Conservation (phyloP, 1,140 invertebrate species). For the Philaenus spumarius region DNA sequence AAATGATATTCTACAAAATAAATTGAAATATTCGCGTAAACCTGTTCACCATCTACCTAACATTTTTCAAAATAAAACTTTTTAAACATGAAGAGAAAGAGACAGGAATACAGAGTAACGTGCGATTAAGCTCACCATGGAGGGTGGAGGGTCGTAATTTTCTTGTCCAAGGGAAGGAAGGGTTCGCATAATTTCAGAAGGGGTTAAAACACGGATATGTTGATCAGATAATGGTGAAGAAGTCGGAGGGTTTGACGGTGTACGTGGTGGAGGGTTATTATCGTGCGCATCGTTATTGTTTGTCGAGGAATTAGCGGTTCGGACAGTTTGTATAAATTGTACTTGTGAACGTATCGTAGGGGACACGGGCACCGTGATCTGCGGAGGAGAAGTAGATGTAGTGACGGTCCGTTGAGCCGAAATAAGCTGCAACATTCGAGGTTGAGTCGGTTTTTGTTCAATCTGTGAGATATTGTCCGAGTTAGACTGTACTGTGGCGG, state of each 20-base stretch:
- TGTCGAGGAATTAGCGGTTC: neutral
- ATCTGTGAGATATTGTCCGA: slow-evolving; percentile 10
- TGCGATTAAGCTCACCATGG: slow-evolving; percentile 48
- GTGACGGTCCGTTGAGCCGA: slow-evolving; percentile 16
- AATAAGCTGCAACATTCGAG: slow-evolving; percentile 19
- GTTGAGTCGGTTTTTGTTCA: slow-evolving; percentile 20
- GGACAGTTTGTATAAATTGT: slow-evolving; percentile 24
- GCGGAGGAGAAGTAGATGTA: slow-evolving; percentile 17
- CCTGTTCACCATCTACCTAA: neutral
- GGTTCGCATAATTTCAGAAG: slow-evolving; percentile 80
- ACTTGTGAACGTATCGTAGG: slow-evolving; percentile 22
- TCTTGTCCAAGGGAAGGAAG: slow-evolving; percentile 70
- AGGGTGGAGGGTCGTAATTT: slow-evolving; percentile 54
- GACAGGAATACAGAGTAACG: slow-evolving; percentile 21
- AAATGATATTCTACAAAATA: slow-evolving; percentile 4
- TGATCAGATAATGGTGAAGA: slow-evolving; percentile 48
- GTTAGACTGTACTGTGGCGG: slow-evolving; percentile 12
- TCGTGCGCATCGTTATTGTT: neutral
- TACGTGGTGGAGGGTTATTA: slow-evolving; percentile 15
- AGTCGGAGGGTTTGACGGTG: slow-evolving; percentile 7
- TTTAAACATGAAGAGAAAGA: slow-evolving; percentile 9
- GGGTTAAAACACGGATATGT: slow-evolving; percentile 76
- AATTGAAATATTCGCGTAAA: too few relatives aligned
- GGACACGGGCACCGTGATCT: neutral
- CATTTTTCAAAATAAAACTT: neutral